Percentiles rank a stretch among this genome's conserved stretches.
phyloP scores from a whole-genome alignment of 2,888 invertebrate species.

The Hemaris fuciformis region DNA sequence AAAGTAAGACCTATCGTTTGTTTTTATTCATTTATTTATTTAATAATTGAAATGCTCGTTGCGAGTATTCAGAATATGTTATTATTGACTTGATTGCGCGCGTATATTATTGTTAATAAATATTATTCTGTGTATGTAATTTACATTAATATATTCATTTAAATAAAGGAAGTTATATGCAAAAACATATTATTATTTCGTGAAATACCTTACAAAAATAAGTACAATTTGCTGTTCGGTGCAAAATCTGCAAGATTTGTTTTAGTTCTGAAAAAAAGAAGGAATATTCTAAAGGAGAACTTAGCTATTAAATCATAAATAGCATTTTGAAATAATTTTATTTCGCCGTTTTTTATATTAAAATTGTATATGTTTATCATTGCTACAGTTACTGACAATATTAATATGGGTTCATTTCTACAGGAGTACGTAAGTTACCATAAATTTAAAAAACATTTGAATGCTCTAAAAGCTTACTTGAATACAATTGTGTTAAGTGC shows the following conservation, averaged over 20 bases:
- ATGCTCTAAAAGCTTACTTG: neutral
- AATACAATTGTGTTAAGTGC: neutral
- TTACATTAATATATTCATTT: too few relatives aligned
- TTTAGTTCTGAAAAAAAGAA: neutral
- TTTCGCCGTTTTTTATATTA: neutral
- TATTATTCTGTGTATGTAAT: constrained; percentile 4
- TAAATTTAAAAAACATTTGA: neutral
- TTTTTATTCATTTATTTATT: neutral
- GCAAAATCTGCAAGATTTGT: neutral
- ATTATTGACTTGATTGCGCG: neutral
- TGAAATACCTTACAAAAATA: neutral
- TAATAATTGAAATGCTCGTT: neutral
- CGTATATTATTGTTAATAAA: constrained; percentile 6
- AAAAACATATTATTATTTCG: neutral
- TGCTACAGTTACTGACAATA: neutral
- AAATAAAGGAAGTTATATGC: constrained; percentile 10
- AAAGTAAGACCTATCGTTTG: neutral
- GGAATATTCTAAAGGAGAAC: neutral
- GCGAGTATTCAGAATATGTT: neutral
- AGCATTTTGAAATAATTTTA: neutral
- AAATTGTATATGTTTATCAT: neutral
- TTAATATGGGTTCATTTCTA: neutral
- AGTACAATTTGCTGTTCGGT: neutral
- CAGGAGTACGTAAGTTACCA: neutral
- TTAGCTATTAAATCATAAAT: neutral